These are phyloP conservation scores for Dendrocopos noguchii DNA, from an alignment of 2,113 vertebrate species.

Conservation along the genomic window DNA sequence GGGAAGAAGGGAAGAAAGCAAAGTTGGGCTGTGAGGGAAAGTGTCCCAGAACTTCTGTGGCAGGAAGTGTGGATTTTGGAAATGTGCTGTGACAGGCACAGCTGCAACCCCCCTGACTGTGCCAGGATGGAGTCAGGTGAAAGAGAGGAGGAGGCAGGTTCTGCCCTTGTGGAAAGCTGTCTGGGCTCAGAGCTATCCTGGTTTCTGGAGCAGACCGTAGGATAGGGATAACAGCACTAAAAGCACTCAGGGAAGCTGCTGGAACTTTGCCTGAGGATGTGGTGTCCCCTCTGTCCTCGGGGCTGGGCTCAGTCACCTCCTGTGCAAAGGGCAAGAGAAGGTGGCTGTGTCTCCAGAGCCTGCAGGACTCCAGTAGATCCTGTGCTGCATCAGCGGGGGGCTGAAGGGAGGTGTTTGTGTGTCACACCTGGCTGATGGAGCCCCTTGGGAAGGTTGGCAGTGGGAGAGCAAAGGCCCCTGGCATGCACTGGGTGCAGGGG, in stretches of 20 bases:
- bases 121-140: neutral
- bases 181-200: neutral
- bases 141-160: neutral
- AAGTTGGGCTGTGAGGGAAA: fast-evolving
- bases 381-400: fast-evolving
- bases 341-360: fast-evolving
- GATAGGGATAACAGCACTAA: fast-evolving
- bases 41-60: neutral
- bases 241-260: neutral
- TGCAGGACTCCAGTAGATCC: neutral
- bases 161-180: neutral
- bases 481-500: fast-evolving
- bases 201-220: neutral
- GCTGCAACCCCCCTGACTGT: neutral
- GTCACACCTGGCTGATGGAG: fast-evolving
- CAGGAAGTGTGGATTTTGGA: conserved; percentile 17
- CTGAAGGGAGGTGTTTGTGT: fast-evolving
- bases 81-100: neutral
- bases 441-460: neutral
- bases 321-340: neutral
- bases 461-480: neutral
- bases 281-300: neutral
- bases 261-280: neutral
- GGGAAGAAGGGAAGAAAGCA: neutral
- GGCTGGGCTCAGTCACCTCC: neutral